Conservation (phyloP, 2,113 vertebrate genomes). For the Pluvialis apricaria region DNA sequence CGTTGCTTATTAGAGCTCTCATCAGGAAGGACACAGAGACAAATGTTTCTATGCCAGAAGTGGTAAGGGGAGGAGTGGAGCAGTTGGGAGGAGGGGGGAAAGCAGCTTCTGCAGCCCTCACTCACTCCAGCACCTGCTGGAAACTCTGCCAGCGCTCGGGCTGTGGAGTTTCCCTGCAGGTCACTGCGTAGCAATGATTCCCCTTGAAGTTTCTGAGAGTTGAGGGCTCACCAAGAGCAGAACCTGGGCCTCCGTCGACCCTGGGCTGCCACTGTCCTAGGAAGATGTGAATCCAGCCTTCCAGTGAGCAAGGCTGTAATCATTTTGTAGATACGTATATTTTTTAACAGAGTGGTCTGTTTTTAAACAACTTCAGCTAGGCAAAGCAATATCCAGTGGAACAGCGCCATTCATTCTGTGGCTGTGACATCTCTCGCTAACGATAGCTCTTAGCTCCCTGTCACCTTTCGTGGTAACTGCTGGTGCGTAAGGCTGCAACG, state of each 20-base stretch:
- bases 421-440: background rate
- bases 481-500: background rate
- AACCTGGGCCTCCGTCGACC: background rate
- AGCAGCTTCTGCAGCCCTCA: background rate
- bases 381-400: background rate
- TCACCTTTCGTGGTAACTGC: background rate
- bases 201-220: background rate
- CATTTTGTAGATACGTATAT: rapidly evolving
- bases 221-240: background rate
- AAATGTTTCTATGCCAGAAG: background rate
- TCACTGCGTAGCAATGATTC: background rate
- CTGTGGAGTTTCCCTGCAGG: background rate
- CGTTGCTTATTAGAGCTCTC: background rate
- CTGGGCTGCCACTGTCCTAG: background rate
- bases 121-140: rapidly evolving
- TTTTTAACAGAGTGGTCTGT: background rate
- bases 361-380: background rate
- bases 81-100: background rate
- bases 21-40: background rate
- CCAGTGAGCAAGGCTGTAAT: background rate
- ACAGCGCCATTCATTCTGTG: rapidly evolving
- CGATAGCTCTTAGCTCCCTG: rapidly evolving
- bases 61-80: background rate
- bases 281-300: background rate
- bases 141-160: rapidly evolving